Evolutionary conservation across 2,113 vertebrate species (phyloP), one percentile per base, ranked within the genome.

Genomic region (Gallinago jamesoni): DNA sequence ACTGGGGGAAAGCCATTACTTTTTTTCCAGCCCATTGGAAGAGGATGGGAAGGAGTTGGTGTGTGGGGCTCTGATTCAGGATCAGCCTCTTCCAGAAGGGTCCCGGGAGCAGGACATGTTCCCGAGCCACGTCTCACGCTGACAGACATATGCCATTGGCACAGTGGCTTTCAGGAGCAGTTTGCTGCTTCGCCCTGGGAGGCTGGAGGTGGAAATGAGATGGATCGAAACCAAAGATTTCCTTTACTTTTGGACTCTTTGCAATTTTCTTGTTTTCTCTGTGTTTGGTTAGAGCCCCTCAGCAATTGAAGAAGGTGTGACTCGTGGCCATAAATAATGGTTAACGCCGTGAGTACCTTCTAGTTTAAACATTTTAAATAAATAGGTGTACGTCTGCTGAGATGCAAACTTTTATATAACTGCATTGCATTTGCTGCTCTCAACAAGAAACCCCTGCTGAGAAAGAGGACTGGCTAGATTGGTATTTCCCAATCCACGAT

Each of bases 261-360:
- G 55, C 82, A 73, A 63, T 70, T n/a, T 53, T 75, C 74, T 47
- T 84, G 85, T 94, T 87, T 48, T 14, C 53, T 39, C 52, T 12
- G 16, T 91, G 80, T 89, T 97, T 92, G 90, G 75, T 82, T 35
- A 52, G 64, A 87, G 91, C 60, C 88, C 72, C 64, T 21, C 67
- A 69, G 80, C n/a, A 41, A 63, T 48, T 15, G 39, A 52, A 48
- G 79, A 35, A 41, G 59, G 43, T 48, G 81, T 13, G 24, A 69
- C 80, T 77, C 12, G 6, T 12, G 67, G 17, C 28, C 82, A 35
- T 87, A 88, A 93, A 92, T 41, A 67, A 94, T 41, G 75, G 90
- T 41, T 73, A 79, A 43, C 72, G 90, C 55, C 3, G 1, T 28
- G 14, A 48, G 50, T 41, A 24, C 78, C 87, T 82, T 48, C 66